phyloP scores from a whole-genome alignment of 2,113 vertebrate species.

The Connochaetes taurinus region DNA sequence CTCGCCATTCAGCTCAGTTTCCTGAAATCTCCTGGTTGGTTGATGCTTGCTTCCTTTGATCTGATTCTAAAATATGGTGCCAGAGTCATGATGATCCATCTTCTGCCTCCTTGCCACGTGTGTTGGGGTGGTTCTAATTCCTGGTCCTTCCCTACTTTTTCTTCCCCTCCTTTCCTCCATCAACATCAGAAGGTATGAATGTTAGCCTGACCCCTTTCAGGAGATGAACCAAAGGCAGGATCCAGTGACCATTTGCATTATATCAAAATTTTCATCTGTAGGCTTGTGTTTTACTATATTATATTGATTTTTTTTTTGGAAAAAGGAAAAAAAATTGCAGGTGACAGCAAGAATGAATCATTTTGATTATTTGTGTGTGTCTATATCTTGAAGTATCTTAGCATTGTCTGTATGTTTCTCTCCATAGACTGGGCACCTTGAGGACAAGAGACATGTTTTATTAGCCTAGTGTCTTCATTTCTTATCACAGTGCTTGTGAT shows the following conservation, averaged over 20 bases:
- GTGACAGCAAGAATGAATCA: neutral
- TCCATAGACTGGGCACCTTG: neutral
- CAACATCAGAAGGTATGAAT: no score
- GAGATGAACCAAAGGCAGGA: neutral
- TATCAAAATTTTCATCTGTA: neutral
- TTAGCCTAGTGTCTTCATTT: neutral
- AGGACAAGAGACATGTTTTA: neutral
- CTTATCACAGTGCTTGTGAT: neutral
- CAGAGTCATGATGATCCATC: neutral
- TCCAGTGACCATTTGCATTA: neutral
- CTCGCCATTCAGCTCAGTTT: neutral
- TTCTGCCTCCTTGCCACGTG: neutral
- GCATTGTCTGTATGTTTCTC: neutral
- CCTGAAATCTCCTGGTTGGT: neutral
- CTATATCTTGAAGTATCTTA: neutral
- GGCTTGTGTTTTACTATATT: neutral
- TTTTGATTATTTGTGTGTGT: neutral
- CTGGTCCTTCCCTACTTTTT: neutral
- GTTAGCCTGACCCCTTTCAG: neutral
- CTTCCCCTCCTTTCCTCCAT: neutral
- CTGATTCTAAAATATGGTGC: neutral
- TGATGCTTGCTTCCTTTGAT: neutral
- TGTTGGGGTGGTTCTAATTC: accelerated
- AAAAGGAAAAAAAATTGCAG: neutral
- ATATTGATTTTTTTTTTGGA: neutral